Base-by-base conservation (phyloP, 23 tunicate species). In the Halocynthia aurantium region DNA sequence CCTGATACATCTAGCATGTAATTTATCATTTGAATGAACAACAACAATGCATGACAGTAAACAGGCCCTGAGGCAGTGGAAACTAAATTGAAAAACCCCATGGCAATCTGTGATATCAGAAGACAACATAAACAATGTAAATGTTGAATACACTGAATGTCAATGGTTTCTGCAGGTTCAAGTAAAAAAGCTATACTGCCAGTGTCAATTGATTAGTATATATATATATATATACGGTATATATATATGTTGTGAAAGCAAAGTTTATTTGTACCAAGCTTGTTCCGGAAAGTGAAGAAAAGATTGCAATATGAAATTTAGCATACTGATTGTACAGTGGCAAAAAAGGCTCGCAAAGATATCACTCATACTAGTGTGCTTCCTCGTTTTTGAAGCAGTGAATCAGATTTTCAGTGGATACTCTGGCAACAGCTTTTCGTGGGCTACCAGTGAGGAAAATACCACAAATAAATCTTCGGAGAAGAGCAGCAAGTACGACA, bases 341-440 rank as follows among this genome's bases (percentile, higher is more conserved):
- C 55, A 52, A 50, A 71, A 54, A 52, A 17, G 76, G 76, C 60
- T 71, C 11, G 76, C 76, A 50, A 71, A 71, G 50, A 10, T 71
- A 15, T 71, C 76, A 17, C n/a, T 71, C 11, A 15, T 71, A 9
- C n/a, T 71, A 0, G 76, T 71, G 10, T 31, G 22, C 50, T 40
- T 71, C 50, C 57, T 71, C 18, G 54, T 71, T 50, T 52, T 71
- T 52, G 76, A 71, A 52, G 55, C 44, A 52, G 40, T 40, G 54
- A 50, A 52, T 9, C 54, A 71, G 40, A 49, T 52, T 9, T 52
- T 71, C 13, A 40, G 54, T 15, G 57, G 57, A 9, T 71, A 52
- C 2, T 6, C 76, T 8, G 50, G 57, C 10, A 53, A 71, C 9
- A 54, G 76, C 8, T 40, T 13, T 15, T 9, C 13, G 10, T 65